Evolutionary conservation across 2,888 invertebrate species (phyloP).

Genomic region (Toxonevra muliebris): DNA sequence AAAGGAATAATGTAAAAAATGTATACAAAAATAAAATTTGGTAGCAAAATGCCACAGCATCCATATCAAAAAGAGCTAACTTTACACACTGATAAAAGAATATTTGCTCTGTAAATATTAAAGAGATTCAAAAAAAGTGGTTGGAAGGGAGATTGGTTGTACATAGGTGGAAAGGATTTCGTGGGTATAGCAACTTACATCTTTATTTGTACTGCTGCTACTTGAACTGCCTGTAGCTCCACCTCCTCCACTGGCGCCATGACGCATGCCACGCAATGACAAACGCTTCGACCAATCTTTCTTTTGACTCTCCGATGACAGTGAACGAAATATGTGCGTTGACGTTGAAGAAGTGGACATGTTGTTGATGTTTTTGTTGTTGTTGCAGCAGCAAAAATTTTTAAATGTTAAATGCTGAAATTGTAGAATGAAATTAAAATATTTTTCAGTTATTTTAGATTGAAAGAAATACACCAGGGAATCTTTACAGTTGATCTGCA

Average conservation of each 20-base stretch:
- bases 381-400: slow-evolving; percentile 8
- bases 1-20: not conserved
- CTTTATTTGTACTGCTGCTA: slow-evolving; percentile 66
- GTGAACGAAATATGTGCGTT: slow-evolving; percentile 70
- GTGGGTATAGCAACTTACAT: slow-evolving; percentile 48
- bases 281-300: slow-evolving; percentile 80
- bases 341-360: slow-evolving; percentile 36
- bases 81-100: not conserved
- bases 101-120: not conserved
- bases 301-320: slow-evolving; percentile 73
- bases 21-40: not conserved
- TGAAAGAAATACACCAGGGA: too few relatives aligned
- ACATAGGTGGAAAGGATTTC: not conserved
- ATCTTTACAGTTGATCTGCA: too few relatives aligned
- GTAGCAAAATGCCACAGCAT: too few relatives aligned
- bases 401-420: not conserved
- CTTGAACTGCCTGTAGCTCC: slow-evolving; percentile 16
- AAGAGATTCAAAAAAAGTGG: slow-evolving; percentile 10
- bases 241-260: slow-evolving; percentile 64
- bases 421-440: too few relatives aligned
- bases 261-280: slow-evolving; percentile 76
- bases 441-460: too few relatives aligned
- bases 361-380: not conserved
- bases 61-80: not conserved
- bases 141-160: not conserved